Conservation (phyloP, 2,888 invertebrate species). For the Nysson spinosus region DNA sequence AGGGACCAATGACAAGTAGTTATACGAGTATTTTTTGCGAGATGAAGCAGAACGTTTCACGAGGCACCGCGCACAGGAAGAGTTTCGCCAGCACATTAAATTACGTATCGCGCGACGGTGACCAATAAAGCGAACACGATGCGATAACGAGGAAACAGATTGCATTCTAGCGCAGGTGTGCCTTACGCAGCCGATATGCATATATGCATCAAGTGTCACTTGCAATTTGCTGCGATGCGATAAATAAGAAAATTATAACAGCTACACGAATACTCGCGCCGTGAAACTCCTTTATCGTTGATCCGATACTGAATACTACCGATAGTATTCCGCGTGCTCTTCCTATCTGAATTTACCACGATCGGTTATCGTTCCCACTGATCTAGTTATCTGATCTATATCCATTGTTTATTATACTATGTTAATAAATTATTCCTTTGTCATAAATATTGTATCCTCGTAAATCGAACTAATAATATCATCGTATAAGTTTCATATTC, state of each 20-base stretch:
- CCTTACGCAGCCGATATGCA: conserved; percentile 3
- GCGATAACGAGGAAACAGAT: conserved; percentile 34
- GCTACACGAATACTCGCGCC: conserved; percentile 7
- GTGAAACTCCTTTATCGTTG: background rate
- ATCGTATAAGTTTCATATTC: no score
- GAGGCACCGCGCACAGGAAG: background rate
- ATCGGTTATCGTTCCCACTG: no score
- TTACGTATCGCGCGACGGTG: background rate
- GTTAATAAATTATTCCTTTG: no score
- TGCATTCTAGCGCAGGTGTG: conserved; percentile 33
- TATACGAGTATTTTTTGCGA: background rate
- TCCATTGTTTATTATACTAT: no score
- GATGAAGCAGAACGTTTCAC: background rate
- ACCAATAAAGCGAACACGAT: conserved; percentile 20
- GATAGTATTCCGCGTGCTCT: background rate
- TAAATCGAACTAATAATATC: no score
- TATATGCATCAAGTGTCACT: conserved; percentile 9
- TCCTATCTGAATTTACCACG: no score
- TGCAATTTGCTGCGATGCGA: conserved; percentile 13
- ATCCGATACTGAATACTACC: no score
- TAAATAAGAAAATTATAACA: conserved; percentile 30
- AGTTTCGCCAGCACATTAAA: background rate
- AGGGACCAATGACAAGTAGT: background rate
- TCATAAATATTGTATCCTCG: no score
- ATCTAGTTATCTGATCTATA: no score